A percentile compares a stretch with the other conserved stretches of the same genome.
Conservation (phyloP, 1,140 invertebrate species). For the Ips typographus region DNA sequence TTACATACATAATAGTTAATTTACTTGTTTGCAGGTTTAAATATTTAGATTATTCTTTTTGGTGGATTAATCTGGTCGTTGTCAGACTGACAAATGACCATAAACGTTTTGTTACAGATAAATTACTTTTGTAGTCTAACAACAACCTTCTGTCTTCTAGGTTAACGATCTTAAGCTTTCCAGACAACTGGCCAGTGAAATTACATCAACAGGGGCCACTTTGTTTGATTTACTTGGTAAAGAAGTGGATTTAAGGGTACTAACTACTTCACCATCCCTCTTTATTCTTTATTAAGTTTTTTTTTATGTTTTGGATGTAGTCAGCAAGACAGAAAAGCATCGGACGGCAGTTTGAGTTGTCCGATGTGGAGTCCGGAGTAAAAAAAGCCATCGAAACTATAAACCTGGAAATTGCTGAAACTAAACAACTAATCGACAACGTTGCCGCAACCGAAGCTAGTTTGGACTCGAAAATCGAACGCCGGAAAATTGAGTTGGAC, state of each 20-base stretch:
- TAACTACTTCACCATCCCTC: not conserved
- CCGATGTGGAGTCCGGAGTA: slow-evolving; percentile 75
- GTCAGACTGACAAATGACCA: not conserved
- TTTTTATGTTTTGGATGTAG: slow-evolving; percentile 40
- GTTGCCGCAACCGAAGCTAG: slow-evolving; percentile 83
- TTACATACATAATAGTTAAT: too few relatives aligned
- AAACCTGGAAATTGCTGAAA: slow-evolving; percentile 70
- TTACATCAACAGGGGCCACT: slow-evolving; percentile 85
- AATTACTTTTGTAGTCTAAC: not conserved
- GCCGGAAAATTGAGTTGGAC: slow-evolving; percentile 85
- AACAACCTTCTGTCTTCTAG: slow-evolving; percentile 43
- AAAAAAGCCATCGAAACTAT: slow-evolving; percentile 69
- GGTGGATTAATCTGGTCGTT: not conserved
- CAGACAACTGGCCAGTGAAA: slow-evolving; percentile 83
- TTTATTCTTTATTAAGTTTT: not conserved
- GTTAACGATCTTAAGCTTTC: slow-evolving; percentile 84
- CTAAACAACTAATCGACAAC: slow-evolving; percentile 75
- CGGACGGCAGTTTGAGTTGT: slow-evolving; percentile 77
- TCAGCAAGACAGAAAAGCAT: slow-evolving; percentile 55
- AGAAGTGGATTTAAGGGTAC: slow-evolving; percentile 83
- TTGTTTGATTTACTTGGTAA: slow-evolving; percentile 89
- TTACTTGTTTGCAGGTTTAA: too few relatives aligned
- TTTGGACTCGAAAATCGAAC: slow-evolving; percentile 89
- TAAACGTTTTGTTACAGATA: slow-evolving; percentile 1
- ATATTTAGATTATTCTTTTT: not conserved